These are phyloP conservation scores for Cyclophora punctaria DNA, from an alignment of 2,888 invertebrate genomes.

Conservation along the genomic window DNA sequence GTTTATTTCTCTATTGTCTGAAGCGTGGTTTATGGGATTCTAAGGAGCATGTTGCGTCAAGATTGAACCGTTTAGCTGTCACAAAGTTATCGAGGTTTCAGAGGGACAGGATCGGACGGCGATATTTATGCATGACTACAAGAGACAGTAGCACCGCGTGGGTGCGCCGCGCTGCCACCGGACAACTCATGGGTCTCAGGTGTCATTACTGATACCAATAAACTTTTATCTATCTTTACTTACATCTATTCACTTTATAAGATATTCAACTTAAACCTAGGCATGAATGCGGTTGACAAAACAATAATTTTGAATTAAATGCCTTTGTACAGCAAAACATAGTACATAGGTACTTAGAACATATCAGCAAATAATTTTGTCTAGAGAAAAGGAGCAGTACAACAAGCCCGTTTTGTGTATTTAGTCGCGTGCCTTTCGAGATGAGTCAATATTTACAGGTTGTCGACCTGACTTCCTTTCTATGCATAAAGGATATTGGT, in stretches of 20 bases:
- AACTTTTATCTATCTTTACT: constrained; percentile 23
- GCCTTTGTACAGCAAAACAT: background rate
- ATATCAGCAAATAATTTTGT: constrained; percentile 20
- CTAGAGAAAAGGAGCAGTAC: constrained; percentile 28
- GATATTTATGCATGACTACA: constrained; percentile 40
- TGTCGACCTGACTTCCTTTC: constrained; percentile 49
- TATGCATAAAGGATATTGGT: constrained; percentile 28
- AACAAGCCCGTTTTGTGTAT: constrained; percentile 37
- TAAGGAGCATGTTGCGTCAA: constrained; percentile 18
- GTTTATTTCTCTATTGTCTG: constrained; percentile 66
- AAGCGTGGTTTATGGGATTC: constrained; percentile 38
- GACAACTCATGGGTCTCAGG: constrained; percentile 21
- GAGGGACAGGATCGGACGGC: constrained; percentile 32
- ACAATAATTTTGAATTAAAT: background rate
- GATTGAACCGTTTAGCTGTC: constrained; percentile 34
- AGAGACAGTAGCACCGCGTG: constrained; percentile 38
- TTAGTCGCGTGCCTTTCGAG: constrained; percentile 49
- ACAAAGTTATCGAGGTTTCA: constrained; percentile 47
- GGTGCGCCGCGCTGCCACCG: constrained; percentile 31
- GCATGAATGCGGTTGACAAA: background rate
- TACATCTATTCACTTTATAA: constrained; percentile 7
- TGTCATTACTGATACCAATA: constrained; percentile 22
- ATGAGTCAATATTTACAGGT: constrained; percentile 67
- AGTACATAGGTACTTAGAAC: background rate
- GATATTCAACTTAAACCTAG: background rate